Conservation (phyloP, 2,888 invertebrate genomes). For the Drosophila anomelani region DNA sequence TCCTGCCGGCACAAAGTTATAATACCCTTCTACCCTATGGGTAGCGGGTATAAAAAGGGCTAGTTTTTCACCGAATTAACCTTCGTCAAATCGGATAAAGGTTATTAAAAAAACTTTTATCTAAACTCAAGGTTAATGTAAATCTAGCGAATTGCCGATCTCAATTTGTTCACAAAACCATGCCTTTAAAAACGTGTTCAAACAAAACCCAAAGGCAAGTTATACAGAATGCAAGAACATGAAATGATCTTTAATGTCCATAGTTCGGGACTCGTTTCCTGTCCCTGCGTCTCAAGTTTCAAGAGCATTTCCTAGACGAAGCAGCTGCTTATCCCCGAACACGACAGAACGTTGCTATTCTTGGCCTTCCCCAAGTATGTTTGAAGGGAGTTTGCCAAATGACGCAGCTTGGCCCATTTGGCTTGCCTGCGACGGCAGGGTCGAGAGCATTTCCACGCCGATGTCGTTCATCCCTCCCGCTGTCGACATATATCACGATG, state of each 20-base stretch:
- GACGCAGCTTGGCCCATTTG: constrained; percentile 37
- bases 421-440: constrained; percentile 6
- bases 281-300: constrained; percentile 62
- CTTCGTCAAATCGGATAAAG: neutral
- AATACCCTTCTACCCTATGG: too few relatives aligned
- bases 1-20: too few relatives aligned
- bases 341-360: constrained; percentile 57
- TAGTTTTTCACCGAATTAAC: too few relatives aligned
- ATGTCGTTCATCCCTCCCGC: neutral
- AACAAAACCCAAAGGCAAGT: constrained; percentile 30
- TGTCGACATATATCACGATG: neutral
- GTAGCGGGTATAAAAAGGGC: too few relatives aligned
- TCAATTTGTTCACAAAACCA: constrained; percentile 40
- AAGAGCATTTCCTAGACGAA: constrained; percentile 56
- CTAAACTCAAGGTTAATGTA: neutral
- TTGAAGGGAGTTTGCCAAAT: constrained; percentile 20
- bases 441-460: neutral
- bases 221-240: neutral
- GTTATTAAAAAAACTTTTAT: neutral
- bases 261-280: constrained; percentile 56
- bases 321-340: constrained; percentile 62
- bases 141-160: neutral
- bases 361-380: constrained; percentile 37
- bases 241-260: constrained; percentile 9
- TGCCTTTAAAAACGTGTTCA: constrained; percentile 42